A percentile compares a stretch with the other conserved stretches of the same genome.
Conservation (phyloP, 2,888 invertebrate genomes). For the Carterocephalus palaemon region DNA sequence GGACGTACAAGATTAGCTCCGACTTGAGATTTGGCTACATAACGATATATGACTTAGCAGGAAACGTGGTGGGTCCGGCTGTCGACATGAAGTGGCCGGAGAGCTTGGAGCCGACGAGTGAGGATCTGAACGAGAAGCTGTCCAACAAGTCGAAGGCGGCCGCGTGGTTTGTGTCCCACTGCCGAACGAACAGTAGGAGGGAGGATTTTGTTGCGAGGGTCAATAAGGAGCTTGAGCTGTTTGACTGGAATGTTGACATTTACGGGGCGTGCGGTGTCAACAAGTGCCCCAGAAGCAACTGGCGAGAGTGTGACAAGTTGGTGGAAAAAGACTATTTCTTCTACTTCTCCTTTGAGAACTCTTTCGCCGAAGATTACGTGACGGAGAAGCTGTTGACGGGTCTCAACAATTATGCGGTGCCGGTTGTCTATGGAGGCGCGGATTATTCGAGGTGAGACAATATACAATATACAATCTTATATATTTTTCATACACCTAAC, state of each 20-base stretch:
- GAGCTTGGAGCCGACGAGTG: slow-evolving; percentile 27
- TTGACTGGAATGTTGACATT: slow-evolving; percentile 32
- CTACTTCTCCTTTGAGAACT: slow-evolving; percentile 34
- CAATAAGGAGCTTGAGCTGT: slow-evolving; percentile 28
- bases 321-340: neutral
- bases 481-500: too few species aligned
- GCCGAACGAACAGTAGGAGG: slow-evolving; percentile 30
- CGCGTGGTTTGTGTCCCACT: slow-evolving; percentile 42
- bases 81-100: slow-evolving; percentile 32
- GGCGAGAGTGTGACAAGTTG: slow-evolving; percentile 27
- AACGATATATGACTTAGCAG: slow-evolving; percentile 32
- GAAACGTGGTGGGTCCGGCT: slow-evolving; percentile 32
- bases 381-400: slow-evolving; percentile 51
- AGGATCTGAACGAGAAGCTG: slow-evolving; percentile 31
- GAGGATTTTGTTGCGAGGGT: slow-evolving; percentile 30
- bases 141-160: slow-evolving; percentile 37
- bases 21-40: slow-evolving; percentile 36
- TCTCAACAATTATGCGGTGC: slow-evolving; percentile 73
- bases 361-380: slow-evolving; percentile 54
- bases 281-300: slow-evolving; percentile 28
- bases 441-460: slow-evolving; percentile 2
- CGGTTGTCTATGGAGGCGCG: slow-evolving; percentile 66
- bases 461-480: too few species aligned
- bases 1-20: slow-evolving; percentile 46
- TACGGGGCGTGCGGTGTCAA: slow-evolving; percentile 37